Percentiles rank a stretch among this genome's conserved stretches.
Conservation (phyloP, 1,140 invertebrate species). For the Drosophila pandora region DNA sequence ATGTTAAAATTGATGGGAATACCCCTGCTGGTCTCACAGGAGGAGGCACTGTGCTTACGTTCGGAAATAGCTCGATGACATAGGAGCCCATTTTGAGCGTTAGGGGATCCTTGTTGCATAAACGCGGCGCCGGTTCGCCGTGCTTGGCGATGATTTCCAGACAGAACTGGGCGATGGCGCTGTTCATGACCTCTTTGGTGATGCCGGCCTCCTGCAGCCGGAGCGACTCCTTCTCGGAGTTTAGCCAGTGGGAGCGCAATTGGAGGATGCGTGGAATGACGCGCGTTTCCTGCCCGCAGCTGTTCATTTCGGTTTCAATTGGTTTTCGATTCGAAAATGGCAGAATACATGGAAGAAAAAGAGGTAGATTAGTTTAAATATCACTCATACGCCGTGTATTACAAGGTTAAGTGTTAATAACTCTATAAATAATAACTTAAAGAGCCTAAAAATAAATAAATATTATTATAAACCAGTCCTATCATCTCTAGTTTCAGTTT, state of each 20-base stretch:
- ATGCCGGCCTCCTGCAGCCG: conserved; percentile 97
- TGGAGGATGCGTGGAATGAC: conserved; percentile 97
- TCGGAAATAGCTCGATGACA: conserved; percentile 91
- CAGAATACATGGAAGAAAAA: conserved; percentile 6
- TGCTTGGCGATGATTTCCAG: conserved; percentile 98
- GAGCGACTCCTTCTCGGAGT: conserved; percentile 94
- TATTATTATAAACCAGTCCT: background rate
- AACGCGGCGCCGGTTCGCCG: conserved; percentile 94
- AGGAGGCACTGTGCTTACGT: conserved; percentile 83
- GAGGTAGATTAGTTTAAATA: too few relatives aligned
- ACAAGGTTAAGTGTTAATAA: too few relatives aligned
- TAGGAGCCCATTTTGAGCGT: conserved; percentile 97
- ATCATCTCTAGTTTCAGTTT: background rate
- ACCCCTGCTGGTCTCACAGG: background rate
- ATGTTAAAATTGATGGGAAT: background rate
- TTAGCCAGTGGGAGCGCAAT: conserved; percentile 96
- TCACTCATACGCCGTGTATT: too few relatives aligned
- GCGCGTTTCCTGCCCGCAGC: conserved; percentile 98
- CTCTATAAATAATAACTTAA: too few relatives aligned
- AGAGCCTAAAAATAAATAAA: background rate
- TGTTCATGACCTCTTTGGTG: conserved; percentile 94
- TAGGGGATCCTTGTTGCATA: conserved; percentile 99
- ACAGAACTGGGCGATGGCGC: conserved; percentile 98
- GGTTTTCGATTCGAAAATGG: conserved; percentile 16
- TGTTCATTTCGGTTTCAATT: conserved; percentile 55